These are phyloP conservation scores for Nymphicus hollandicus DNA, from an alignment of 2,113 vertebrate genomes.

Conservation along the genomic window DNA sequence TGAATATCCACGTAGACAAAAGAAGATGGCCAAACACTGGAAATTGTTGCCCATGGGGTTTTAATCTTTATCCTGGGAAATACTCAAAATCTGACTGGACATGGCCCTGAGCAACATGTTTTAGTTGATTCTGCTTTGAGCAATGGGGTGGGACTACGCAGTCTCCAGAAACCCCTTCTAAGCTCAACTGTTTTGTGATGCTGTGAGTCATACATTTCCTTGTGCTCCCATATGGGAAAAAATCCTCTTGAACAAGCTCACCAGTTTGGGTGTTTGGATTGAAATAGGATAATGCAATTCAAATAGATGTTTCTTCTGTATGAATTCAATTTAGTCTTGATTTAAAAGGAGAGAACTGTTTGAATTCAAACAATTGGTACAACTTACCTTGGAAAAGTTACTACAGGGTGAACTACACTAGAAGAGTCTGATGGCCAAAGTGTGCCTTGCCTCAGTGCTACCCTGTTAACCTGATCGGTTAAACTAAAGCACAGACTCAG, in stretches of 20 bases:
- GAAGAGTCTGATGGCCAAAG: neutral
- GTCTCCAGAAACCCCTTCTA: neutral
- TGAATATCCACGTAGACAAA: neutral
- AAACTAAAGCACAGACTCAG: neutral
- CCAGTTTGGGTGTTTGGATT: rapidly evolving
- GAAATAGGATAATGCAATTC: neutral
- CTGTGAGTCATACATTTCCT: neutral
- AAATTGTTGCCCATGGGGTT: rapidly evolving
- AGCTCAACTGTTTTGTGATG: neutral
- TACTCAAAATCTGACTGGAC: neutral
- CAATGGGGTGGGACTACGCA: neutral
- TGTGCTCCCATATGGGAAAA: neutral
- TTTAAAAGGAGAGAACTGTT: neutral
- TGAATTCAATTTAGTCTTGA: neutral
- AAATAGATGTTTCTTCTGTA: neutral
- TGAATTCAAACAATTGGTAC: neutral
- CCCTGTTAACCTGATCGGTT: neutral
- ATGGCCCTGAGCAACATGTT: neutral
- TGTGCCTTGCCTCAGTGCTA: neutral
- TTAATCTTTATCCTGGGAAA: neutral
- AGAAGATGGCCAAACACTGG: neutral
- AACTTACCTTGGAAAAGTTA: neutral
- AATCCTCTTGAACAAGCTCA: neutral
- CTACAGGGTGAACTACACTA: neutral
- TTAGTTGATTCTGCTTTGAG: neutral